Evolutionary conservation across 2,113 vertebrate genomes (phyloP).

Genomic region (Anolis sagrei): DNA sequence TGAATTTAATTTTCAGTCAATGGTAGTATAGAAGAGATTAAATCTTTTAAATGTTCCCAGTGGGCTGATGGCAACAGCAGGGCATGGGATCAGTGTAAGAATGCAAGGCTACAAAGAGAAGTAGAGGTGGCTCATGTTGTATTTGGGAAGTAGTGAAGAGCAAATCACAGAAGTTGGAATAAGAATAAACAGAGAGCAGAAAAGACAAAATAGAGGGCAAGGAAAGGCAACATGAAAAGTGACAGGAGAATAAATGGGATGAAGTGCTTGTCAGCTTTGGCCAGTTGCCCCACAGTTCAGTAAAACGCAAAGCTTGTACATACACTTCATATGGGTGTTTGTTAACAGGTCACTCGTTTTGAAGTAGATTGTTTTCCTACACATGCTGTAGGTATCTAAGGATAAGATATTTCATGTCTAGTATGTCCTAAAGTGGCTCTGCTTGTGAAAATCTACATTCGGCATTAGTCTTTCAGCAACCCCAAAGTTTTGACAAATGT

Average conservation of each 20-base stretch:
- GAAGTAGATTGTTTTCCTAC: not conserved
- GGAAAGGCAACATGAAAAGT: constrained; percentile 18
- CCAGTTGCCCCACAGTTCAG: not conserved
- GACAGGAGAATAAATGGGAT: constrained; percentile 5
- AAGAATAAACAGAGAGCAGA: constrained; percentile 25
- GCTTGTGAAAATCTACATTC: constrained; percentile 9
- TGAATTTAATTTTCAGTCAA: constrained; percentile 16
- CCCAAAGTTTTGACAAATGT: constrained; percentile 25
- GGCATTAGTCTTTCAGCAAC: not conserved
- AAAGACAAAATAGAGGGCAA: constrained; percentile 30
- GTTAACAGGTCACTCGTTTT: not conserved
- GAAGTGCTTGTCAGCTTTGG: constrained; percentile 9
- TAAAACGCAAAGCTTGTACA: not conserved
- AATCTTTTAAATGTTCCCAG: constrained; percentile 4
- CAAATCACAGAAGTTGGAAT: not conserved
- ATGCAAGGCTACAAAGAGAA: constrained; percentile 7
- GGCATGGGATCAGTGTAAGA: constrained; percentile 7
- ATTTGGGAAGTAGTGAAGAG: constrained; percentile 41
- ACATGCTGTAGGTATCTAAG: not conserved
- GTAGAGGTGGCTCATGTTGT: constrained; percentile 9
- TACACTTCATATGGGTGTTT: not conserved
- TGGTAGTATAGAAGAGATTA: constrained; percentile 37
- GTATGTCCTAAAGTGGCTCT: not conserved
- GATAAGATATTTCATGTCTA: not conserved
- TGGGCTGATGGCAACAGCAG: not conserved